Conservation (phyloP, 2,888 invertebrate species). For the Candidula unifasciata region DNA sequence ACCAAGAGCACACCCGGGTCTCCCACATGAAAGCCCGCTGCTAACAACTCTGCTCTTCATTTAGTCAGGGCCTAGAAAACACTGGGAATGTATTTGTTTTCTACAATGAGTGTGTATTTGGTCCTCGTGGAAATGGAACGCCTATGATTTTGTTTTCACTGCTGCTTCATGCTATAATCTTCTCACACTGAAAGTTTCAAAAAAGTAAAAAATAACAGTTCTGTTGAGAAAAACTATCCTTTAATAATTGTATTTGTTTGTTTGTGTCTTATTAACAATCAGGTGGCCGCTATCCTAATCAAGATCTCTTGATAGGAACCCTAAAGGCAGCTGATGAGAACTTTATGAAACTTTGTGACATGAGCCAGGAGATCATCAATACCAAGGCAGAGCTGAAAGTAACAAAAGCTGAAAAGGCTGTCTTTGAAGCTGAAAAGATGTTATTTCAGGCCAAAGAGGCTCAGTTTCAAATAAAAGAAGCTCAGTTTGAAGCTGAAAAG, state of each 20-base stretch:
- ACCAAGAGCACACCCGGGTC: too few species aligned
- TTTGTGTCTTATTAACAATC: background rate
- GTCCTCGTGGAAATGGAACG: too few species aligned
- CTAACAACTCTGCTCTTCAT: too few species aligned
- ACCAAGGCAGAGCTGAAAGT: slow-evolving; percentile 15
- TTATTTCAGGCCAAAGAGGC: slow-evolving; percentile 23
- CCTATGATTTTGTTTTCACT: too few species aligned
- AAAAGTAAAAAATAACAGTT: too few species aligned
- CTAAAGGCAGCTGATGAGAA: slow-evolving; percentile 55
- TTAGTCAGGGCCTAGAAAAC: too few species aligned
- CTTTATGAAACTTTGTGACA: slow-evolving; percentile 45
- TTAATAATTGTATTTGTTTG: background rate
- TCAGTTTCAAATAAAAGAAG: slow-evolving; percentile 16
- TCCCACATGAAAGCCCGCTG: too few species aligned
- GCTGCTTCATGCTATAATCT: too few species aligned
- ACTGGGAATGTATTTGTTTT: too few species aligned
- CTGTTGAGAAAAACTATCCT: background rate
- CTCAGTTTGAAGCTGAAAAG: slow-evolving; percentile 20
- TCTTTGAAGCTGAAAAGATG: slow-evolving; percentile 4
- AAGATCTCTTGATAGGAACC: slow-evolving; percentile 50
- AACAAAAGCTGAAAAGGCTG: slow-evolving; percentile 36
- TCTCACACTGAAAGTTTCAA: too few species aligned
- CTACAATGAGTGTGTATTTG: too few species aligned
- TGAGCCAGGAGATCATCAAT: slow-evolving; percentile 47
- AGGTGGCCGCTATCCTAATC: slow-evolving; percentile 53